Percentiles rank a stretch among this genome's conserved stretches.
Conservation (phyloP, 1,140 invertebrate species). For the Paralvinella palmiformis region DNA sequence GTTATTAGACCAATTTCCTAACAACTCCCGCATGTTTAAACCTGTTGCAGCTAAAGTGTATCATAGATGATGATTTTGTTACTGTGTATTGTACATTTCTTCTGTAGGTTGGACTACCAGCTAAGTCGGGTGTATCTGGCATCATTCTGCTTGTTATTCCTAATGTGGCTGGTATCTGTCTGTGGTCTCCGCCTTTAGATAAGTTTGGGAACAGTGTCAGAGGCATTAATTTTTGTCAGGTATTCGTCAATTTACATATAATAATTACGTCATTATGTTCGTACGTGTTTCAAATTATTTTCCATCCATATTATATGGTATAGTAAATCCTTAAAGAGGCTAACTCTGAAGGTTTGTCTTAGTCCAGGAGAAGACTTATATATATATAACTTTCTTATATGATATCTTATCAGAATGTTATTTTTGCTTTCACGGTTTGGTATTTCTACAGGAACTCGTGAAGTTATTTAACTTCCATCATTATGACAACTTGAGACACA, state of each 20-base stretch:
- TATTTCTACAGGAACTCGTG: slow-evolving; percentile 66
- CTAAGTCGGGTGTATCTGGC: slow-evolving; percentile 93
- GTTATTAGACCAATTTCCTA: neutral
- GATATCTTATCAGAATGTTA: no score
- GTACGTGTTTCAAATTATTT: neutral
- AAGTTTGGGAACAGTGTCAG: slow-evolving; percentile 79
- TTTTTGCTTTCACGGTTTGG: no score
- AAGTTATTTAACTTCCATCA: slow-evolving; percentile 92
- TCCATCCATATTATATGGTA: neutral
- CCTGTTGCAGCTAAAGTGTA: no score
- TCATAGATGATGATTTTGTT: no score
- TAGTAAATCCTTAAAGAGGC: neutral
- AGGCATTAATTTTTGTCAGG: slow-evolving; percentile 80
- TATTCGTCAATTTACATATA: no score
- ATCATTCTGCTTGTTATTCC: slow-evolving; percentile 89
- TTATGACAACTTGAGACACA: slow-evolving; percentile 86
- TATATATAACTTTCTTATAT: no score
- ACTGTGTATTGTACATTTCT: neutral
- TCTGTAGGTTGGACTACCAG: slow-evolving; percentile 67
- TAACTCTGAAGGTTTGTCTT: neutral
- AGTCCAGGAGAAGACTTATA: slow-evolving; percentile 44
- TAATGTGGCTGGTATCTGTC: slow-evolving; percentile 70
- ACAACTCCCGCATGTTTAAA: neutral
- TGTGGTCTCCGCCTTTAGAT: slow-evolving; percentile 92
- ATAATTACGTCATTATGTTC: neutral